phyloP scores from a whole-genome alignment of 2,888 invertebrate genomes.

The Nesidiocoris tenuis region DNA sequence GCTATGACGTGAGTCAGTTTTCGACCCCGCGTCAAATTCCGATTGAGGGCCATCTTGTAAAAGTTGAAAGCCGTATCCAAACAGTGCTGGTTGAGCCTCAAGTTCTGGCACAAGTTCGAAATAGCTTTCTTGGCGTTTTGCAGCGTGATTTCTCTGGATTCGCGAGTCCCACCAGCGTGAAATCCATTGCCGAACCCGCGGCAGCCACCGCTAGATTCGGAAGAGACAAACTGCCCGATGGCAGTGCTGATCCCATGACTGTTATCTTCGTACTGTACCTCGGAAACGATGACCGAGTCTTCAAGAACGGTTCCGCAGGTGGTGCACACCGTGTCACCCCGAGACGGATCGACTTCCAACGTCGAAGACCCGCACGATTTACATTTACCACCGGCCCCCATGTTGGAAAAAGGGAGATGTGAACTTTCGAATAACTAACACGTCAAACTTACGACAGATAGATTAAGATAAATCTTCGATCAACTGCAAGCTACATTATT shows the following conservation, averaged over 20 bases:
- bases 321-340: constrained; percentile 95
- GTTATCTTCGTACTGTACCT: constrained; percentile 93
- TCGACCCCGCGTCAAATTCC: constrained; percentile 86
- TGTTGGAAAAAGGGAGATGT: too few relatives aligned
- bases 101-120: constrained; percentile 78
- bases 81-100: constrained; percentile 84
- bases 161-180: constrained; percentile 76
- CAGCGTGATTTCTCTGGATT: constrained; percentile 89
- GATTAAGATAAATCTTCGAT: too few relatives aligned
- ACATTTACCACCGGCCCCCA: constrained; percentile 61
- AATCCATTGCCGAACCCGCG: constrained; percentile 79
- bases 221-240: constrained; percentile 90
- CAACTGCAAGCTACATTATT: too few relatives aligned
- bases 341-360: constrained; percentile 89
- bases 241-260: constrained; percentile 83
- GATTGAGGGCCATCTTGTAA: constrained; percentile 84
- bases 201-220: constrained; percentile 81
- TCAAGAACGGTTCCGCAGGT: constrained; percentile 95
- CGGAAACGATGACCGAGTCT: constrained; percentile 93
- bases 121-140: constrained; percentile 85
- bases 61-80: constrained; percentile 92
- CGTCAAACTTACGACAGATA: too few relatives aligned
- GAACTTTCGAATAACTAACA: too few relatives aligned
- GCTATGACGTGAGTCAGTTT: constrained; percentile 89
- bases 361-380: constrained; percentile 85